A percentile compares a stretch with the other conserved stretches of the same genome.
These are phyloP conservation scores for Aythya baeri DNA, from an alignment of 2,113 vertebrate species.

Conservation along the genomic window DNA sequence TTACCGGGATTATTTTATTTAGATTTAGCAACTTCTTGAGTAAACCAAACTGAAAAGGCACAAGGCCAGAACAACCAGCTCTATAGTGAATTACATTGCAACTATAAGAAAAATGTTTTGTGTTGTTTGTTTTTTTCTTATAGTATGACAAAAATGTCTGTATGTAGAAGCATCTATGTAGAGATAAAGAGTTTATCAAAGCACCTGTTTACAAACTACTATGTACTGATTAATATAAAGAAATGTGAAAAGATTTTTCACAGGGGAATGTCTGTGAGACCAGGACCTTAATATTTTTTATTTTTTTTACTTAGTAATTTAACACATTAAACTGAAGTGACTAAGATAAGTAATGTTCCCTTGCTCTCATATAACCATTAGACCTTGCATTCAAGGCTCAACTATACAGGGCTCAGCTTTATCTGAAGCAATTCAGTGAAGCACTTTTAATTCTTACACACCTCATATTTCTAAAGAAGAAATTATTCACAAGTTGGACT, in stretches of 20 bases:
- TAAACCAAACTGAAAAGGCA: background rate
- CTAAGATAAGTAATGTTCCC: background rate
- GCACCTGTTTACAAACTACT: background rate
- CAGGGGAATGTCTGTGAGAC: background rate
- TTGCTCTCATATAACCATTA: background rate
- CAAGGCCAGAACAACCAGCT: background rate
- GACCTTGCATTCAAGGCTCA: background rate
- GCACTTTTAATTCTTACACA: constrained; percentile 16
- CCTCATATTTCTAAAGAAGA: background rate
- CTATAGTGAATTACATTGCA: background rate
- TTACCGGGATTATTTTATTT: background rate
- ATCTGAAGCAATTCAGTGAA: background rate
- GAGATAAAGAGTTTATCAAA: too few relatives aligned
- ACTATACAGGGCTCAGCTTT: background rate
- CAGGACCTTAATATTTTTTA: background rate
- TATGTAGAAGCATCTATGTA: background rate
- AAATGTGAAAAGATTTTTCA: background rate
- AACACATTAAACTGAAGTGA: background rate
- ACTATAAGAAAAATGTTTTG: background rate
- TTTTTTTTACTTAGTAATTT: too few relatives aligned
- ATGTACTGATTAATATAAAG: background rate
- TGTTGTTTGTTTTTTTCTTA: background rate
- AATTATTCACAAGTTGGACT: background rate
- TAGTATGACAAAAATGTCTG: background rate
- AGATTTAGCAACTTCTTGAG: background rate